Conservation (phyloP, 1,140 invertebrate species). For the Drosophila nannoptera region DNA sequence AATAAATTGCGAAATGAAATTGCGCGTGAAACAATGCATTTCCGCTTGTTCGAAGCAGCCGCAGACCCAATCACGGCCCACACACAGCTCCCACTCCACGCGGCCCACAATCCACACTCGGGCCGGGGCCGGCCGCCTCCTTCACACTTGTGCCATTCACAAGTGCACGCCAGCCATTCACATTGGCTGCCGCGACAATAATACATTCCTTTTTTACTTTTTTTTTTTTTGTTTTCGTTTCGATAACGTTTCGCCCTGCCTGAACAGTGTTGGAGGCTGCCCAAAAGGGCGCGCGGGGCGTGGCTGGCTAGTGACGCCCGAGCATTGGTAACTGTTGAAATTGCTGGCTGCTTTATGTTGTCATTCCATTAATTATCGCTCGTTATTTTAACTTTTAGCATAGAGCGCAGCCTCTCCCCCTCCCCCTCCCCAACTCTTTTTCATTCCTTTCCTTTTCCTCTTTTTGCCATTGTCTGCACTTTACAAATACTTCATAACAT, state of each 20-base stretch:
- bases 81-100: not conserved
- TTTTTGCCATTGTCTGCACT: conserved; percentile 62
- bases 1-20: conserved; percentile 68
- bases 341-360: conserved; percentile 75
- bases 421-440: not conserved
- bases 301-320: conserved; percentile 14
- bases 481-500: conserved; percentile 74
- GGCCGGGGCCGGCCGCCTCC: too few species aligned
- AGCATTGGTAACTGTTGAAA: conserved; percentile 53
- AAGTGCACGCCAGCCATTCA: conserved; percentile 16
- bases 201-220: too few species aligned
- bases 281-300: not conserved
- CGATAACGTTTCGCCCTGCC: conserved; percentile 59
- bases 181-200: conserved; percentile 28
- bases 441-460: not conserved
- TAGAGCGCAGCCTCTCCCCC: conserved; percentile 41
- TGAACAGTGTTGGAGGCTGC: conserved; percentile 4
- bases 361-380: conserved; percentile 78
- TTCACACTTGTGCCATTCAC: conserved; percentile 13
- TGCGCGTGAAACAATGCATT: conserved; percentile 74
- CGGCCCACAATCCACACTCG: conserved; percentile 7
- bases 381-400: conserved; percentile 77
- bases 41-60: conserved; percentile 40
- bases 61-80: conserved; percentile 20
- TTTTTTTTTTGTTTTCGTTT: conserved; percentile 35